Evolutionary conservation across 2,113 vertebrate species (phyloP), one percentile per base, ranked within the genome.

Genomic region (Orientallactaga bullata): DNA sequence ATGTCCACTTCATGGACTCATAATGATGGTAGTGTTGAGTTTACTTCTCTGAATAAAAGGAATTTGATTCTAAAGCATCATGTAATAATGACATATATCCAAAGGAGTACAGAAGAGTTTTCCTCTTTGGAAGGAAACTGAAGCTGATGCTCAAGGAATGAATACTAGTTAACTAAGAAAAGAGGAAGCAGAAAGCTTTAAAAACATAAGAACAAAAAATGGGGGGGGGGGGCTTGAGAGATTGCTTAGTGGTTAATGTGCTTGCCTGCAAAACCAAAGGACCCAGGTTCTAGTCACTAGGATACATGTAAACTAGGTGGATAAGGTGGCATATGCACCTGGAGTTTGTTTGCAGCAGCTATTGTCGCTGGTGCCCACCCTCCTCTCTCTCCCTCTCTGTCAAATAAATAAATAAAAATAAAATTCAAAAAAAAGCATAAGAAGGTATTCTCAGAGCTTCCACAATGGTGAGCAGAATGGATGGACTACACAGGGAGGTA

Each of bases 381-480:
- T n/a, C n/a, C n/a, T n/a, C n/a, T n/a, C n/a, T 47, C 42, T 8
- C 42, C 42, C 42, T 6, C 42, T 47, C 42, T 47, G 5, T 47
- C 42, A 47, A 47, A 8, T 47, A 8, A 47, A 47, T 47, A 47
- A 47, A 47, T 47, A 47, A 47, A 47, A 47, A 47, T 47, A 47
- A 47, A 5, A 47, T 47, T 5, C 8, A 47, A 47, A 47, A 47
- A 47, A 4, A 42, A 17, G 66, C 9, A 23, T 18, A 42, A 61
- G 20, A 37, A 2, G 15, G 37, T 6, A 10, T 24, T 15, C 61
- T 88, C 11, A 10, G 55, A 42, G 32, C 18, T 2, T 18, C 5
- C 4, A 0, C 17, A 7, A 30, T n/a, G 35, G 0, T 6, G 10
- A 58, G 9, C 11, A 60, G 30, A 80, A 5, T 60, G 17, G 21